Percentiles rank a stretch among this genome's conserved stretches.
Evolutionary conservation across 2,113 vertebrate genomes (phyloP).

Genomic region (Tragelaphus strepsiceros): DNA sequence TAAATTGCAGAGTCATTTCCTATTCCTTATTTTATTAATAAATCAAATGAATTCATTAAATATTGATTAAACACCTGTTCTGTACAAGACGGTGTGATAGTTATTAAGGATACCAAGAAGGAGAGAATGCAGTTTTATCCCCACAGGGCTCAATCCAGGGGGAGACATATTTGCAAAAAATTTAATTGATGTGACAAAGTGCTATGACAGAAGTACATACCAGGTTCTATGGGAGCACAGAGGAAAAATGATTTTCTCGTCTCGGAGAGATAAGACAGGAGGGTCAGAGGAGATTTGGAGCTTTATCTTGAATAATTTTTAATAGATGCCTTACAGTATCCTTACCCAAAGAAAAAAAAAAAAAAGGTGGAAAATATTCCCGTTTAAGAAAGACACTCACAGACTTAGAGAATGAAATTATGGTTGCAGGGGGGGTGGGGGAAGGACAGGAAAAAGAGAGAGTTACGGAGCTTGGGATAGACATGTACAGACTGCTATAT

Average conservation of each 20-base stretch:
- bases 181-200: slow-evolving; percentile 48
- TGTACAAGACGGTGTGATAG: slow-evolving; percentile 10
- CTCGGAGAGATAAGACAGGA: not conserved
- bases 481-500: not conserved
- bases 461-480: not conserved
- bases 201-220: not conserved
- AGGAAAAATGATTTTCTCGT: not conserved
- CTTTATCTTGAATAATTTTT: not conserved
- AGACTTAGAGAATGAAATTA: not conserved
- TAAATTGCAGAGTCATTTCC: slow-evolving; percentile 59
- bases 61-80: slow-evolving; percentile 67
- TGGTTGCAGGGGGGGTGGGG: not conserved
- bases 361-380: not conserved
- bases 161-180: slow-evolving; percentile 20
- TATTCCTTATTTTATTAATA: slow-evolving; percentile 67
- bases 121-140: not conserved
- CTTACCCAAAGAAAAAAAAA: not conserved
- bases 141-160: not conserved
- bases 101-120: slow-evolving; percentile 40
- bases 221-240: not conserved
- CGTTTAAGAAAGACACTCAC: not conserved
- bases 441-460: not conserved
- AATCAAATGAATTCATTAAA: slow-evolving; percentile 64
- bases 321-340: not conserved
- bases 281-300: not conserved